Base-by-base conservation (phyloP, 1,140 invertebrate species). In the Cyclargus thomasi region DNA sequence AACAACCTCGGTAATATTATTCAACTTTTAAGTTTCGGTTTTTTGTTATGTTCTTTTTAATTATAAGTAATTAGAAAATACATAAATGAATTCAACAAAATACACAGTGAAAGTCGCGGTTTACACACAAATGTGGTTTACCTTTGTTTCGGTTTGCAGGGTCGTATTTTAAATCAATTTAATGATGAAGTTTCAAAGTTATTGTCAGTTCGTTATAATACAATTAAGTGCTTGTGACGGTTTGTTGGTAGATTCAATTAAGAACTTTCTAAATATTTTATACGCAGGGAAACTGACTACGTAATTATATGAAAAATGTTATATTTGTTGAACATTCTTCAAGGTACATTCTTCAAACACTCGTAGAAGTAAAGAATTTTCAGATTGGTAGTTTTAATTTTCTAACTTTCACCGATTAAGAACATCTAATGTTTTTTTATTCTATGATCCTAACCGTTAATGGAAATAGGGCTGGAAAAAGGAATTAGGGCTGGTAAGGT, bases 121-220 rank as follows among this genome's bases (percentile, higher is more conserved):
- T 69, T 11, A 20, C 55, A 20, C 17, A 59, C 55, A 20, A 20
- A 59, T 21, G 18, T 59, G 55, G 17, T 20, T 59, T 59, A 21
- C 55, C 55, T 59, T 59, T 59, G 55, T 59, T 70, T 73, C 63
- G 64, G 72, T 75, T 74, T 73, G 70, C 59, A 69, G 71, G 71
- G 79, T 78, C 75, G 74, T 71, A 71, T 81, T 82, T 74, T 76
- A 82, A 77, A 64, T 75, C 65, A 78, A 82, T 81, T 79, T 82
- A 83, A 83, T 84, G 75, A 81, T 81, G 79, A 81, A 83, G 68
- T 85, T 83, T 72, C 65, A 62, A 80, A 83, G 79, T 84, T 85
- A 83, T 79, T 79, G 76, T 71, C 69, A 77, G 79, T 79, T 79
- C 78, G 82, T 78, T 82, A 85, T 75, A 80, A 85, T 75, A 80